Percentiles rank a stretch among this genome's conserved stretches.
Evolutionary conservation across 2,797 vertebrate genomes (phyloP).

Genomic region (Sarcophilus harrisii): DNA sequence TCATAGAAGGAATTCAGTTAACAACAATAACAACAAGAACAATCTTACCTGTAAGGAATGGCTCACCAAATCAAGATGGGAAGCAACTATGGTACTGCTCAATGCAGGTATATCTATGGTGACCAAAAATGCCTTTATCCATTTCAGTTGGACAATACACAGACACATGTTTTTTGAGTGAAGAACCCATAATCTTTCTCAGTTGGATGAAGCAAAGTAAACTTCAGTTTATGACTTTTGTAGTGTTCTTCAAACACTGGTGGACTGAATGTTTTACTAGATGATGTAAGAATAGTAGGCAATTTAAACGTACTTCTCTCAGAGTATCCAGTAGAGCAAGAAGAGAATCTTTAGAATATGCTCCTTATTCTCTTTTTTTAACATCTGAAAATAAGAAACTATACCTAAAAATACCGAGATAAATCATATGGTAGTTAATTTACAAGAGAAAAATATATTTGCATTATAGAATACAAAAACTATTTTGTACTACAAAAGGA

Average conservation of each 20-base stretch:
- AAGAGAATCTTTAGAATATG: neutral
- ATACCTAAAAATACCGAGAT: neutral
- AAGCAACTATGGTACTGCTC: neutral
- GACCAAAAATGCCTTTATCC: neutral
- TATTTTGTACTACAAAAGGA: neutral
- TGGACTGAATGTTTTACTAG: neutral
- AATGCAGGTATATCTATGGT: neutral
- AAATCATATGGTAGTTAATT: neutral
- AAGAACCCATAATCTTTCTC: neutral
- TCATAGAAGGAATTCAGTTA: neutral
- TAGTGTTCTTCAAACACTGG: neutral
- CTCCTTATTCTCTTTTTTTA: neutral
- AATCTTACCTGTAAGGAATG: neutral
- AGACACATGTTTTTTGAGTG: neutral
- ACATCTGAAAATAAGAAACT: neutral
- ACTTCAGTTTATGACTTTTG: neutral
- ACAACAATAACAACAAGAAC: neutral
- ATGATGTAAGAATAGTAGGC: neutral
- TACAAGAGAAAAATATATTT: neutral
- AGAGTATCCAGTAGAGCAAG: neutral
- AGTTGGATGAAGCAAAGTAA: neutral
- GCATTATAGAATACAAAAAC: neutral
- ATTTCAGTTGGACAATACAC: neutral
- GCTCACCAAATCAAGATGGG: neutral
- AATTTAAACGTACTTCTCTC: neutral